Conservation (phyloP, 2,888 invertebrate species). For the Hyalella azteca region DNA sequence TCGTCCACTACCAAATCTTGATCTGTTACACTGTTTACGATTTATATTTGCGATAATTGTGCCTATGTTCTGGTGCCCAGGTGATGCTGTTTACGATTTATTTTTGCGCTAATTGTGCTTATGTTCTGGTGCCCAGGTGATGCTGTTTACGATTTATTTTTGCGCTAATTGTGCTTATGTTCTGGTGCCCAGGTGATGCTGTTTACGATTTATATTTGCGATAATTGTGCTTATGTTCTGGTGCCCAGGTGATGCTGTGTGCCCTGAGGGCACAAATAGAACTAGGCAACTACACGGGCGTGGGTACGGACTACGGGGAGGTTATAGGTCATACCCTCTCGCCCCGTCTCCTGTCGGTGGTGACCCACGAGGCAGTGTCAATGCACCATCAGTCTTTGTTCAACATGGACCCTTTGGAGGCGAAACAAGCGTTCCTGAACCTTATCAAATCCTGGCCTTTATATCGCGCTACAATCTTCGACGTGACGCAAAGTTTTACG, state of each 20-base stretch:
- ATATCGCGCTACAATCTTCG: conserved; percentile 90
- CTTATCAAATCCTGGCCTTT: conserved; percentile 92
- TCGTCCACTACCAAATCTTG: no score
- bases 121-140: no score
- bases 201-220: no score
- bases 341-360: conserved; percentile 77
- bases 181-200: no score
- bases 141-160: not conserved
- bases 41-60: not conserved
- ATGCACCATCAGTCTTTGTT: conserved; percentile 89
- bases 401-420: conserved; percentile 83
- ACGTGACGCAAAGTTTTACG: conserved; percentile 95
- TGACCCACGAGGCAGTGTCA: conserved; percentile 83
- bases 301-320: conserved; percentile 56
- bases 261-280: conserved; percentile 93
- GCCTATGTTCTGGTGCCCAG: no score
- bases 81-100: not conserved
- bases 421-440: conserved; percentile 90
- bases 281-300: conserved; percentile 73
- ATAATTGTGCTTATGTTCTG: not conserved
- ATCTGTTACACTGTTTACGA: no score
- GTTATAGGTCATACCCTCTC: conserved; percentile 84
- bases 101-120: not conserved
- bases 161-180: no score
- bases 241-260: conserved; percentile 82